Evolutionary conservation across 2,797 vertebrate species (phyloP).

Genomic region (Echiichthys vipera): DNA sequence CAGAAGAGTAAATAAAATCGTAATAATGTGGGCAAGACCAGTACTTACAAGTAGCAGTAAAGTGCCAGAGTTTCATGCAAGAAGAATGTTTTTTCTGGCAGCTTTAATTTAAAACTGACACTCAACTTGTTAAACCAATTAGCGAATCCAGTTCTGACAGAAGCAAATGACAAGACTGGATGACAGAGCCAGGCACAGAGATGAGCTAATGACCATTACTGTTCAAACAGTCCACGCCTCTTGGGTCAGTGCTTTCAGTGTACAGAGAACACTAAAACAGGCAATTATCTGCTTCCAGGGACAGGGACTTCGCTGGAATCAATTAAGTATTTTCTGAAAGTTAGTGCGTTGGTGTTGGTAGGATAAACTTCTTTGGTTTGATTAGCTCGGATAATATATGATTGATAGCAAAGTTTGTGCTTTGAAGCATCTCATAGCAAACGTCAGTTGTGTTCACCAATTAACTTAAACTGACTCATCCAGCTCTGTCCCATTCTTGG

Average conservation of each 20-base stretch:
- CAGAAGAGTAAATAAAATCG: conserved; percentile 15
- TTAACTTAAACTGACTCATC: conserved; percentile 32
- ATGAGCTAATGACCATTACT: conserved; percentile 51
- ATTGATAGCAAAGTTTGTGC: conserved; percentile 25
- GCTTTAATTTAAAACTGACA: conserved; percentile 52
- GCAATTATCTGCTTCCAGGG: conserved; percentile 61
- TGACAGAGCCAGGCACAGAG: conserved; percentile 39
- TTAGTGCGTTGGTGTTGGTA: background rate
- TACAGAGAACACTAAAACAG: conserved; percentile 34
- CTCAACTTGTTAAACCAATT: conserved; percentile 66
- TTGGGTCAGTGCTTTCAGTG: conserved; percentile 19
- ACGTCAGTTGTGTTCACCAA: background rate
- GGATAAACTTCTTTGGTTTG: conserved; percentile 23
- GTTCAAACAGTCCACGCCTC: conserved; percentile 39
- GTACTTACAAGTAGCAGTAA: background rate
- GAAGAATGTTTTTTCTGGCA: conserved; percentile 40
- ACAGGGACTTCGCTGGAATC: conserved; percentile 38
- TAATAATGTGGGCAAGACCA: conserved; percentile 11
- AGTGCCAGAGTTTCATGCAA: conserved; percentile 1
- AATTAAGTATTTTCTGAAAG: conserved; percentile 49
- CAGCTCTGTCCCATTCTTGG: background rate
- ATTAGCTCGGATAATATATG: conserved; percentile 47
- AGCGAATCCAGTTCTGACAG: conserved; percentile 39
- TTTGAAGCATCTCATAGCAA: background rate
- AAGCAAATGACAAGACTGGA: conserved; percentile 34